phyloP scores from a whole-genome alignment of 2,888 invertebrate genomes.

The Cephus runcator region DNA sequence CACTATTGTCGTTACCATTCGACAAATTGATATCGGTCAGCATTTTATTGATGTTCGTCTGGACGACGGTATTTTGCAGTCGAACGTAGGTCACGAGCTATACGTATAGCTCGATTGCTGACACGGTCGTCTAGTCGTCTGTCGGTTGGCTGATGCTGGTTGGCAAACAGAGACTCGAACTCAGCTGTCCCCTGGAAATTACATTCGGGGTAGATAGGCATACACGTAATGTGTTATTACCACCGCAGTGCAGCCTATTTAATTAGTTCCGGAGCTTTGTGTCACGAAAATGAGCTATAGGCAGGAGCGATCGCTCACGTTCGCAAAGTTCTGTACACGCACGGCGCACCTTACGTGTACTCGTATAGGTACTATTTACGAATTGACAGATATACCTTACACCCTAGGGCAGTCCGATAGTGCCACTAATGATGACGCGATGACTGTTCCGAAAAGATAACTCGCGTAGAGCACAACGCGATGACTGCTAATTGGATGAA shows the following conservation, averaged over 20 bases:
- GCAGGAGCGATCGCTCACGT: background rate
- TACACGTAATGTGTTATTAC: conserved; percentile 34
- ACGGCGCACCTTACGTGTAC: background rate
- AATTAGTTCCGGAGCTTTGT: conserved; percentile 42
- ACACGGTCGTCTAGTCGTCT: background rate
- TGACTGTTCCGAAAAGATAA: background rate
- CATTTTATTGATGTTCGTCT: background rate
- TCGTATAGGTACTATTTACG: background rate
- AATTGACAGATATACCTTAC: background rate
- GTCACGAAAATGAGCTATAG: background rate
- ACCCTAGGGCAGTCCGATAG: background rate
- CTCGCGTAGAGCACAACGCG: background rate
- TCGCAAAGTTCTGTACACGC: background rate
- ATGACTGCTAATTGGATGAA: background rate
- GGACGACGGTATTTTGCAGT: background rate
- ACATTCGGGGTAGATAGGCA: conserved; percentile 8
- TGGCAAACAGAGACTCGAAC: background rate
- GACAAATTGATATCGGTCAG: background rate
- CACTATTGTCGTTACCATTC: background rate
- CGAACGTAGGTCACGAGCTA: background rate
- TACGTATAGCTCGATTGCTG: background rate
- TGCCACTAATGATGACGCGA: background rate
- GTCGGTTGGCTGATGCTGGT: background rate
- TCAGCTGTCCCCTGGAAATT: background rate
- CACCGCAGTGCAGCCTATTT: conserved; percentile 37